Conservation (phyloP, 2,113 vertebrate species). For the Dermatemys mawii region DNA sequence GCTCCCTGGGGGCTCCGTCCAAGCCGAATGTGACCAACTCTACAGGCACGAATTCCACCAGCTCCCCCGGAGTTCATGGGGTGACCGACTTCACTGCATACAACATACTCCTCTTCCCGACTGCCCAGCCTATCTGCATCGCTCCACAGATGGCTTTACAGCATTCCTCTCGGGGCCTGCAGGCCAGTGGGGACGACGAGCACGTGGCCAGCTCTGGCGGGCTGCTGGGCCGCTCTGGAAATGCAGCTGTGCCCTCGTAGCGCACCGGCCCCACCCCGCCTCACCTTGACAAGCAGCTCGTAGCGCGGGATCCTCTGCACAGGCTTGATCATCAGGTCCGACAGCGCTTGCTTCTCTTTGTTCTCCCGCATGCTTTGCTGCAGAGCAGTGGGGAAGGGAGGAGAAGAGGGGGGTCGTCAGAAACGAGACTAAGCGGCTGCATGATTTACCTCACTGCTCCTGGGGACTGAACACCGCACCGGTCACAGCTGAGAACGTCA, state of each 20-base stretch:
- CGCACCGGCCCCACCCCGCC: background rate
- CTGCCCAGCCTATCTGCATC: background rate
- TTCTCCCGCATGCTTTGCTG: constrained; percentile 99
- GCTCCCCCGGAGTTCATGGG: background rate
- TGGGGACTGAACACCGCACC: background rate
- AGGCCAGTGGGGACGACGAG: background rate
- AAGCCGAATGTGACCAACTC: background rate
- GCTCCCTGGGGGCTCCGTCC: background rate
- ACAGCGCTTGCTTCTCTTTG: constrained; percentile 97
- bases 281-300: constrained; percentile 96
- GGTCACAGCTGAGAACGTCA: background rate
- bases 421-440: background rate
- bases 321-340: constrained; percentile 97
- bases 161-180: background rate
- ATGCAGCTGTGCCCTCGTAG: rapidly evolving
- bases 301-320: constrained; percentile 98
- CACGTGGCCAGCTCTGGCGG: background rate
- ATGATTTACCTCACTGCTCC: background rate
- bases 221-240: rapidly evolving
- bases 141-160: background rate
- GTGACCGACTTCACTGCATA: background rate
- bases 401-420: rapidly evolving
- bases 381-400: background rate
- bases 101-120: background rate
- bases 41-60: background rate